These are phyloP conservation scores for Drosophila melanica DNA, from an alignment of 1,140 invertebrate species.

Conservation along the genomic window DNA sequence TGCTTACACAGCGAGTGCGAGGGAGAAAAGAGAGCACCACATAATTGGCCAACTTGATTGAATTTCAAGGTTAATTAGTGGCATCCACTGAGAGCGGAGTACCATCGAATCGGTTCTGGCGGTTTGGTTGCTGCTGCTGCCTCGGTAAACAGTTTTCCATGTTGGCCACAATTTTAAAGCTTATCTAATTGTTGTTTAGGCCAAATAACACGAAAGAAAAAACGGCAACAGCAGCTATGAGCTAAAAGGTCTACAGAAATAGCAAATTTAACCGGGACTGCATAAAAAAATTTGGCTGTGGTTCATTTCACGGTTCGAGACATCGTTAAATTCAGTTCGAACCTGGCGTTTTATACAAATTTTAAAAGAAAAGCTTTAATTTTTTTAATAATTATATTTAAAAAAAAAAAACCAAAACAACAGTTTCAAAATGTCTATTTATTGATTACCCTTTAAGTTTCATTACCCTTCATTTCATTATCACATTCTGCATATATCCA, in stretches of 20 bases:
- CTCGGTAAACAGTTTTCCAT: constrained; percentile 34
- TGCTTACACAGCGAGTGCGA: not conserved
- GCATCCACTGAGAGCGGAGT: constrained; percentile 5
- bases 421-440: too few species aligned
- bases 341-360: too few species aligned
- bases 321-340: too few species aligned
- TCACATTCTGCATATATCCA: constrained; percentile 26
- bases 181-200: not conserved
- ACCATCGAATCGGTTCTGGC: constrained; percentile 12
- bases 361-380: too few species aligned
- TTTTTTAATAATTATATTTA: too few species aligned
- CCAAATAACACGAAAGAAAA: too few species aligned
- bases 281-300: too few species aligned
- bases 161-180: constrained; percentile 10
- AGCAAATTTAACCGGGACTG: too few species aligned
- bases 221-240: too few species aligned
- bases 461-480: constrained; percentile 21
- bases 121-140: not conserved
- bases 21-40: constrained; percentile 28
- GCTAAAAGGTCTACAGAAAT: too few species aligned
- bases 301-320: too few species aligned
- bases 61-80: constrained; percentile 76
- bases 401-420: too few species aligned
- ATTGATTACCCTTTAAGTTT: not conserved
- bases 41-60: constrained; percentile 69